Evolutionary conservation across 2,113 vertebrate species (phyloP).

Genomic region (Thamnophis sirtalis): DNA sequence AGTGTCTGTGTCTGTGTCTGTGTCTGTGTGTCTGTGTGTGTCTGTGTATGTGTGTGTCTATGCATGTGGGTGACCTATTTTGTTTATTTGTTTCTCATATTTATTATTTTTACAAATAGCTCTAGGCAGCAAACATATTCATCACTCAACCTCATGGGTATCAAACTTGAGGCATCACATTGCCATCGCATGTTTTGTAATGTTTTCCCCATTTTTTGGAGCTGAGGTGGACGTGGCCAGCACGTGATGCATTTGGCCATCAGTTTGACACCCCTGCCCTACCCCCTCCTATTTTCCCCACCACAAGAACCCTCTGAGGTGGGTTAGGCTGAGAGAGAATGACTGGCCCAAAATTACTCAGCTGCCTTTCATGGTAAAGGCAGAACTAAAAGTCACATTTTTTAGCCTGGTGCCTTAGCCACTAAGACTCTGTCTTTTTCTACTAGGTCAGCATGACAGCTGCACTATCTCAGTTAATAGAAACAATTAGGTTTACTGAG

Average conservation of each 20-base stretch:
- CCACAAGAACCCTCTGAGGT: neutral
- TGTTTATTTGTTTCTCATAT: neutral
- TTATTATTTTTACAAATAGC: neutral
- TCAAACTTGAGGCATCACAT: no score
- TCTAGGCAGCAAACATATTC: neutral
- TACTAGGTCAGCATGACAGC: neutral
- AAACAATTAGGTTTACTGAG: neutral
- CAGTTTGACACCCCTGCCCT: neutral
- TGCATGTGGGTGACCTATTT: neutral
- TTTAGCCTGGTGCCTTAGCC: neutral
- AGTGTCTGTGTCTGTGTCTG: no score
- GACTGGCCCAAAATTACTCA: neutral
- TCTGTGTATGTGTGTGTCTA: no score
- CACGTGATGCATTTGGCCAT: fast-evolving
- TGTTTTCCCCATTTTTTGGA: no score
- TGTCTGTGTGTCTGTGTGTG: no score
- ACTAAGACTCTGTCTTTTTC: neutral
- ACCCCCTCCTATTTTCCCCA: neutral
- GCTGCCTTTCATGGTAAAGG: neutral
- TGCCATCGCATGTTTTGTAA: no score
- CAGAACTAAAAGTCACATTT: neutral
- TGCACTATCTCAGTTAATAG: neutral
- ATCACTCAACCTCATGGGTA: neutral
- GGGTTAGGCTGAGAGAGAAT: neutral
- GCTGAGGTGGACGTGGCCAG: no score